A percentile compares a stretch with the other conserved stretches of the same genome.
Conservation (phyloP, 2,113 vertebrate species). For the Sceloporus tristichus region DNA sequence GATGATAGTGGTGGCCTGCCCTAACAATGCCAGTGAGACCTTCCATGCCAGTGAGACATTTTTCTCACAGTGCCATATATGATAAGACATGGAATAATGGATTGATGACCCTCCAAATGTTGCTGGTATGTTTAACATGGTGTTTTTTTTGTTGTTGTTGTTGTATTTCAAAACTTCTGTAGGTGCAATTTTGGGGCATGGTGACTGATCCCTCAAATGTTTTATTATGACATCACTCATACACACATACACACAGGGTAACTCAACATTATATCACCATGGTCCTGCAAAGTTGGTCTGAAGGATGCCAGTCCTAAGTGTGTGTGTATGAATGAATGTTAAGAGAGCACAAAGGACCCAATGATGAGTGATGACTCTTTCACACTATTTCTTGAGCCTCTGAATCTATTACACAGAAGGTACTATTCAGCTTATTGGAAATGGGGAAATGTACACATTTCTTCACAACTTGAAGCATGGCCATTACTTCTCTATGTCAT, state of each 20-base stretch:
- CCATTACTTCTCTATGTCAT: neutral
- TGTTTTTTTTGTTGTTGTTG: no score
- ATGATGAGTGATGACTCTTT: neutral
- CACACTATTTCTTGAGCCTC: neutral
- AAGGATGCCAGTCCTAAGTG: neutral
- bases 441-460: neutral
- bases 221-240: no score
- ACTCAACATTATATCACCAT: neutral
- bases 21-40: no score
- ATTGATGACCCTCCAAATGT: no score
- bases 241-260: no score
- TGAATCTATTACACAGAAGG: neutral
- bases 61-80: no score
- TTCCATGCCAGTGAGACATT: no score
- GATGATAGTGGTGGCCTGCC: no score
- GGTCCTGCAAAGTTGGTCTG: neutral
- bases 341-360: neutral
- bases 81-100: no score
- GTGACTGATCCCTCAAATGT: neutral
- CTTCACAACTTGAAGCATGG: neutral
- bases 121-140: no score
- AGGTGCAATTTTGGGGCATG: neutral
- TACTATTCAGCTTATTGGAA: neutral
- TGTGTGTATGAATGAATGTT: neutral
- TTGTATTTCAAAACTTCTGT: no score